Evolutionary conservation across 2,888 invertebrate genomes (phyloP), one percentile per base, ranked within the genome.

Genomic region (Oxyscelio sp.): DNA sequence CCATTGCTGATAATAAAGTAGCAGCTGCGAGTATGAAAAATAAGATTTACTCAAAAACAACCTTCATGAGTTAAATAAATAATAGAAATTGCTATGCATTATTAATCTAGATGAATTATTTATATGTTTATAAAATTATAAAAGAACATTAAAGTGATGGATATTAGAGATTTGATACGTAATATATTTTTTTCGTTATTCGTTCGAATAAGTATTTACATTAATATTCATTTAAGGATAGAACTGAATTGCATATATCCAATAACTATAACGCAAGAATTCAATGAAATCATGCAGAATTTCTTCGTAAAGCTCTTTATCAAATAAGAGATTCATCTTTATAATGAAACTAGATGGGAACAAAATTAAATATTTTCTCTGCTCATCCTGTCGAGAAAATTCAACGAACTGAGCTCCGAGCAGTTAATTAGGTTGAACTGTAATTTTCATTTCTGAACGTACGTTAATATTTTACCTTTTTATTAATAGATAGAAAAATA

Each of bases 1-100:
- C 97, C 97, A 98, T 98, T 11, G 97, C 97, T 22, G 96, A 96
- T 88, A 98, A 94, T 82, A 98, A 94, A 22, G 97, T 97, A 8
- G 97, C 96, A 63, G 98, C 98, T 98, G 94, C 50, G 50, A 34
- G 15, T 9, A 17, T 6, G 52, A 45, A 61, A 17, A 56, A 45
- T 38, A 54, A 40, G 4, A 17, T 24, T 22, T 22, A 54, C 40
- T 27, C 17, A 50, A 6, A 48, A 77, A 71, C 8, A 59, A 22
- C 24, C 24, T 61, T 38, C 19, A 6, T 11, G 27, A 31, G 27
- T 2, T 17, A 24, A 68, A 54, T 22, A 40, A 52, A 43, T 19
- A 54, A 27, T 27, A 6, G 31, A 17, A 52, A 52, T 52, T 38
- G 22, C n/a, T n/a, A n/a, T n/a, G n/a, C n/a, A n/a, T n/a, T n/a